phyloP scores from a whole-genome alignment of 2,113 vertebrate genomes.

The Thalassoma bifasciatum region DNA sequence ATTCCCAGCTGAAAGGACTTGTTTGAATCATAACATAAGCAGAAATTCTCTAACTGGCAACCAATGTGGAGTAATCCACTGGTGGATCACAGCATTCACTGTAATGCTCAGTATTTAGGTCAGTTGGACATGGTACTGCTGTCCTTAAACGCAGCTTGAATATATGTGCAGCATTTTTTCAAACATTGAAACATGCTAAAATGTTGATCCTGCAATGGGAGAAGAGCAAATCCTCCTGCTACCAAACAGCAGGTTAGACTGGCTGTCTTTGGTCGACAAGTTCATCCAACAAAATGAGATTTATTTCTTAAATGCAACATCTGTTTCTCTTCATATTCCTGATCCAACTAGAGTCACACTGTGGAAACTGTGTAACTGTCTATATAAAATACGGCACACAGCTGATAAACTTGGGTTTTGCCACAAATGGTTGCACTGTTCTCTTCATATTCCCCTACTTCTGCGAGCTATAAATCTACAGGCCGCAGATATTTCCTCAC shows the following conservation, averaged over 20 bases:
- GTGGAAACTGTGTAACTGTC: slow-evolving; percentile 38
- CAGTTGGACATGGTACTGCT: slow-evolving; percentile 27
- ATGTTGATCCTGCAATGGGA: not conserved
- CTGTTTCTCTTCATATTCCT: slow-evolving; percentile 47
- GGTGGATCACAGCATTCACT: slow-evolving; percentile 47
- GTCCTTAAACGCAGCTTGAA: not conserved
- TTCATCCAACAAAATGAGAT: slow-evolving; percentile 28
- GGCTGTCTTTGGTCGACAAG: not conserved
- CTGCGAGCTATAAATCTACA: slow-evolving; percentile 32
- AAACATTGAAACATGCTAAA: not conserved
- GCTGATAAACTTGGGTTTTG: slow-evolving; percentile 48
- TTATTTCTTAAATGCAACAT: slow-evolving; percentile 26
- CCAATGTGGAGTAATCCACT: slow-evolving; percentile 36
- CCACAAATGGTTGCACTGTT: slow-evolving; percentile 35
- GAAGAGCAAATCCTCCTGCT: not conserved
- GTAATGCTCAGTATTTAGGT: slow-evolving; percentile 60
- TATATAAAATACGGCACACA: slow-evolving; percentile 46
- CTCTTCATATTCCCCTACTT: slow-evolving; percentile 51
- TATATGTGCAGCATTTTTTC: not conserved
- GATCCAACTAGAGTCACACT: slow-evolving; percentile 15
- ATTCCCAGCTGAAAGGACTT: slow-evolving; percentile 20
- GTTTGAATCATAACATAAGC: slow-evolving; percentile 66
- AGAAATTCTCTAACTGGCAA: slow-evolving; percentile 51
- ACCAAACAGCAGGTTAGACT: no score
- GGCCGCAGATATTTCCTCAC: slow-evolving; percentile 7